Evolutionary conservation across 2,797 vertebrate genomes (phyloP).

Genomic region (Rhynchotus rufescens): DNA sequence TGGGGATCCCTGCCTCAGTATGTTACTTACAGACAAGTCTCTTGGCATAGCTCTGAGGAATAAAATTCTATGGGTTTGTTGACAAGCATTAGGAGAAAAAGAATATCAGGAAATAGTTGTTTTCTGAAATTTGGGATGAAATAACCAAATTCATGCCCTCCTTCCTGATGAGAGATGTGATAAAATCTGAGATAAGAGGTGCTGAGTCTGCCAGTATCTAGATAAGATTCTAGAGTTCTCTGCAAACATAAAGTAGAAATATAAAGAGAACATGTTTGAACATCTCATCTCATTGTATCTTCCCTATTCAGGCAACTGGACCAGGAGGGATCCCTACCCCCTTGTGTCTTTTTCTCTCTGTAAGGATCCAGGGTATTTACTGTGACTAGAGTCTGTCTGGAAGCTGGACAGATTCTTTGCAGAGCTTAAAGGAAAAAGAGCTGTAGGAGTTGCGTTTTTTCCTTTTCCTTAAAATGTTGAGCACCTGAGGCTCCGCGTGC

Average conservation of each 20-base stretch:
- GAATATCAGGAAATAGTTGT: neutral
- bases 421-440: neutral
- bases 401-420: neutral
- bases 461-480: neutral
- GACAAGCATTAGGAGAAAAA: neutral
- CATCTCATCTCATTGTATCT: neutral
- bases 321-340: neutral
- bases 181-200: neutral
- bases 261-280: fast-evolving
- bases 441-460: neutral
- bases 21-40: neutral
- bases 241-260: neutral
- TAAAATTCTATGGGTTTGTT: neutral
- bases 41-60: neutral
- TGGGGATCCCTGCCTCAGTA: neutral
- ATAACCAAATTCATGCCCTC: neutral
- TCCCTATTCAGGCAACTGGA: neutral
- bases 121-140: neutral
- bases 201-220: neutral
- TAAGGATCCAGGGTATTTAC: neutral
- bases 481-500: neutral
- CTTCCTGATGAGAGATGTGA: neutral
- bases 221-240: neutral
- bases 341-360: fast-evolving
- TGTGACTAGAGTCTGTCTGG: neutral